phyloP scores from a whole-genome alignment of 1,140 invertebrate species.

The Streblospio benedicti region DNA sequence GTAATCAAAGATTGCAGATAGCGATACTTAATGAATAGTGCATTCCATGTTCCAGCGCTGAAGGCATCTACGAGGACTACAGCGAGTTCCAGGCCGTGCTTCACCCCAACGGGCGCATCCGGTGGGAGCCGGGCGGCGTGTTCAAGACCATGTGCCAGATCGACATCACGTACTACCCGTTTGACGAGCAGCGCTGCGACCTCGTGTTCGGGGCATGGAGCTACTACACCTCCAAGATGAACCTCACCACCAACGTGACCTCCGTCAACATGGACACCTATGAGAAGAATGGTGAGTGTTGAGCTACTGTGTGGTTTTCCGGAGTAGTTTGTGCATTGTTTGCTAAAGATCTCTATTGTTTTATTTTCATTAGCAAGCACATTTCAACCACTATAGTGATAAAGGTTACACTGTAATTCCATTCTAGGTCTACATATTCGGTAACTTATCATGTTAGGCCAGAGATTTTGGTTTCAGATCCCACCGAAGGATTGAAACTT shows the following conservation, averaged over 20 bases:
- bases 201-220: conserved; percentile 14
- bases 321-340: too few relatives aligned
- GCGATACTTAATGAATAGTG: too few relatives aligned
- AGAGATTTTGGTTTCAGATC: too few relatives aligned
- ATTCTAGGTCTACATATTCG: too few relatives aligned
- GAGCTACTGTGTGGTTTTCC: too few relatives aligned
- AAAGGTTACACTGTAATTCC: too few relatives aligned
- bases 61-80: conserved; percentile 10
- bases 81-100: conserved; percentile 10
- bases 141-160: conserved; percentile 27
- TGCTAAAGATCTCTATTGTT: too few relatives aligned
- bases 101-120: neutral
- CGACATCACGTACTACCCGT: conserved; percentile 46
- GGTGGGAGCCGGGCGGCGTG: conserved; percentile 16
- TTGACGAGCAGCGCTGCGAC: conserved; percentile 17
- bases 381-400: too few relatives aligned
- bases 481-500: too few relatives aligned
- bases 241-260: conserved; percentile 11
- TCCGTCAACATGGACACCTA: conserved; percentile 7
- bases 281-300: conserved; percentile 13
- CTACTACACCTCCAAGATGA: conserved; percentile 15
- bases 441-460: too few relatives aligned
- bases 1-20: too few relatives aligned
- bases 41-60: conserved; percentile 12
- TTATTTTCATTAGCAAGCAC: too few relatives aligned